Conservation (phyloP, 2,888 invertebrate genomes). For the Oscheius sp. region DNA sequence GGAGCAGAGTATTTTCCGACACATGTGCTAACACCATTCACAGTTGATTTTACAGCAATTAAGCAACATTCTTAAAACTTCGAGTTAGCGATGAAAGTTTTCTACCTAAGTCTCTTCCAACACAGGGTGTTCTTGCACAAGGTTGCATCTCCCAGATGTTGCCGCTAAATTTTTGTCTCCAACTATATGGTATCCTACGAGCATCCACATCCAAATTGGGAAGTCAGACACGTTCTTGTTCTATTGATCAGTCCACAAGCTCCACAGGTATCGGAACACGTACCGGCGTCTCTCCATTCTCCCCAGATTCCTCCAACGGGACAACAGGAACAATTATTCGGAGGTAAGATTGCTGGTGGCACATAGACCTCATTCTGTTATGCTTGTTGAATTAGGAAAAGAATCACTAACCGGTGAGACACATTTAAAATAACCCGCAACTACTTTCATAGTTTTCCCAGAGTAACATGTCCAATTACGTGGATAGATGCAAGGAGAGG, state of each 20-base stretch:
- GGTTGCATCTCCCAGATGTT: slow-evolving; percentile 7
- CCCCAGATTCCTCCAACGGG: slow-evolving; percentile 30
- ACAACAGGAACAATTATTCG: background rate
- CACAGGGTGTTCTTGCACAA: slow-evolving; percentile 6
- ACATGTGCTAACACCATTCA: background rate
- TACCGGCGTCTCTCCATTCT: slow-evolving; percentile 16
- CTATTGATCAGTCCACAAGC: slow-evolving; percentile 25
- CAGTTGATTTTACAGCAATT: background rate
- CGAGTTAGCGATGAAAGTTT: too few species aligned
- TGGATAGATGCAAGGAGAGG: slow-evolving; percentile 15
- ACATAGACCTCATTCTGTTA: too few species aligned
- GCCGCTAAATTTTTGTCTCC: background rate
- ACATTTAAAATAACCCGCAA: background rate
- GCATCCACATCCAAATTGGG: slow-evolving; percentile 7
- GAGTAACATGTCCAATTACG: slow-evolving; percentile 7
- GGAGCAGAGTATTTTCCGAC: background rate
- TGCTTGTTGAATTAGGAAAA: too few species aligned
- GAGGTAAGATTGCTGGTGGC: background rate
- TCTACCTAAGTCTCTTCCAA: slow-evolving; percentile 12
- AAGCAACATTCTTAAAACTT: slow-evolving; percentile 11
- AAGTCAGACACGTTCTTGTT: slow-evolving; percentile 22
- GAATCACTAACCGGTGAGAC: background rate
- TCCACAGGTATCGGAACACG: slow-evolving; percentile 26
- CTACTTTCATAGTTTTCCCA: background rate
- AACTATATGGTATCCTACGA: background rate